Evolutionary conservation across 2,888 invertebrate genomes (phyloP).

Genomic region (Clepsis dumicolana): DNA sequence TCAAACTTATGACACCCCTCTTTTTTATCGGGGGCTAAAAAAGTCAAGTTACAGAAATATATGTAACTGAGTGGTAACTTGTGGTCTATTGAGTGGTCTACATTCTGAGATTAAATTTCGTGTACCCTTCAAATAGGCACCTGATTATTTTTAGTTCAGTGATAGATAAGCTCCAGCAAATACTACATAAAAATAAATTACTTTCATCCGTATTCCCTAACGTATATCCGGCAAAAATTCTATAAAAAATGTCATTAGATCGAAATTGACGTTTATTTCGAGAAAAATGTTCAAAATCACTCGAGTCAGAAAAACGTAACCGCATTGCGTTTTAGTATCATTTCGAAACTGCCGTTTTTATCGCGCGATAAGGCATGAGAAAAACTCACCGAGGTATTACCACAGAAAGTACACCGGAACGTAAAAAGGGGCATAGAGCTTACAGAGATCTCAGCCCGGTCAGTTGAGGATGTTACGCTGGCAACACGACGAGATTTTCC

Average conservation of each 20-base stretch:
- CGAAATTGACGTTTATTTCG: slow-evolving; percentile 7
- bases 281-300: slow-evolving; percentile 27
- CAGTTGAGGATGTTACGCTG: background rate
- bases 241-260: slow-evolving; percentile 14
- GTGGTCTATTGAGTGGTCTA: too few relatives aligned
- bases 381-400: slow-evolving; percentile 39
- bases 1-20: too few relatives aligned
- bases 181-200: too few relatives aligned
- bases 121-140: too few relatives aligned
- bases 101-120: too few relatives aligned
- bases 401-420: slow-evolving; percentile 36
- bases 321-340: slow-evolving; percentile 40
- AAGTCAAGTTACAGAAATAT: too few relatives aligned
- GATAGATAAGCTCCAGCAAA: too few relatives aligned
- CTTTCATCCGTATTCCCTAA: too few relatives aligned
- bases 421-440: slow-evolving; percentile 31
- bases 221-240: slow-evolving; percentile 10
- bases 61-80: too few relatives aligned
- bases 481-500: background rate
- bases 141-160: too few relatives aligned
- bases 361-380: slow-evolving; percentile 41
- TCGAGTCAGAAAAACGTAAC: slow-evolving; percentile 36
- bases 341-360: slow-evolving; percentile 37
- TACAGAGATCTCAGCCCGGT: slow-evolving; percentile 13
- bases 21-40: too few relatives aligned